These are phyloP conservation scores for Colius striatus DNA, from an alignment of 2,113 vertebrate species.

Conservation along the genomic window DNA sequence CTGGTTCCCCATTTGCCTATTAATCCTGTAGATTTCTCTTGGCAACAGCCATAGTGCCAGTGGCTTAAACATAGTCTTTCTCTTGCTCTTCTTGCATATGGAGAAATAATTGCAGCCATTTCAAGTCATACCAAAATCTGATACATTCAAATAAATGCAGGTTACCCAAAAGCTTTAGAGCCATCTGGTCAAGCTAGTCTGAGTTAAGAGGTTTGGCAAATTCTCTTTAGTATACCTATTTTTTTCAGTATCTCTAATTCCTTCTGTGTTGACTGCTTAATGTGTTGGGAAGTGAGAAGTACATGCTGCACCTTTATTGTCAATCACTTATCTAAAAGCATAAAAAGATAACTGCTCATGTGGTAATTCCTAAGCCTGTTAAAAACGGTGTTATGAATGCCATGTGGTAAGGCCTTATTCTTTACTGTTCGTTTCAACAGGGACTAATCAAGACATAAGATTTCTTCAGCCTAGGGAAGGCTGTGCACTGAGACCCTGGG, in stretches of 20 bases:
- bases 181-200: not conserved
- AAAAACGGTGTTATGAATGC: not conserved
- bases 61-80: not conserved
- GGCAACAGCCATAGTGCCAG: not conserved
- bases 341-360: not conserved
- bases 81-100: not conserved
- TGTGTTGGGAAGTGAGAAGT: not conserved
- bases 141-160: not conserved
- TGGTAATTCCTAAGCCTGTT: not conserved
- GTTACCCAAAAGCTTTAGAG: not conserved
- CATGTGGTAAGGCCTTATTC: not conserved
- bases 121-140: not conserved
- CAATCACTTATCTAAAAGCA: not conserved
- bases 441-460: not conserved
- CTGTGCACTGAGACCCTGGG: fast-evolving
- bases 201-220: not conserved
- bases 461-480: too few relatives aligned
- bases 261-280: not conserved
- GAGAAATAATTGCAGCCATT: not conserved
- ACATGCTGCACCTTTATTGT: not conserved
- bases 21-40: not conserved
- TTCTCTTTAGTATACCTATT: not conserved
- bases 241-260: not conserved
- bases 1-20: not conserved
- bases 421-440: not conserved